phyloP scores from a whole-genome alignment of 2,797 vertebrate species.

The Neosilurus hyrtlii region DNA sequence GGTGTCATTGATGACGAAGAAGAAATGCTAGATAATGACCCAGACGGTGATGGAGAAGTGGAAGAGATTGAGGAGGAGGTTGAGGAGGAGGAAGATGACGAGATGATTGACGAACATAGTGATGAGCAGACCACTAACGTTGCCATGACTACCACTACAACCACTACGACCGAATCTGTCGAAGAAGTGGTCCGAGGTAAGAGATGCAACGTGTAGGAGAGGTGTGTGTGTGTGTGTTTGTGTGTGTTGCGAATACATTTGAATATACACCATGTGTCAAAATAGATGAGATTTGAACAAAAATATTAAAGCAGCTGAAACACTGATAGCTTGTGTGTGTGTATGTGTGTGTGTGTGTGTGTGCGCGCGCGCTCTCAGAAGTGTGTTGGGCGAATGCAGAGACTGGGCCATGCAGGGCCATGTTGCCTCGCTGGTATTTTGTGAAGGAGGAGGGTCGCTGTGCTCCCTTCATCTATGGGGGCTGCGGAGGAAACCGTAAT shows the following conservation, averaged over 20 bases:
- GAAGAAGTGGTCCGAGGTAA: conserved; percentile 96
- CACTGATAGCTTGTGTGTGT: conserved; percentile 17
- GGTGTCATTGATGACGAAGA: conserved; percentile 78
- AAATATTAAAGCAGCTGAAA: neutral
- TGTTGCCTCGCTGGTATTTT: conserved; percentile 98
- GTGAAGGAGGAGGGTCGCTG: conserved; percentile 88
- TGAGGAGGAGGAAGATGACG: conserved; percentile 76
- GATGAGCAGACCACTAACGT: conserved; percentile 83
- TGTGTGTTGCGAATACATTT: neutral
- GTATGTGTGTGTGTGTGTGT: conserved; percentile 39
- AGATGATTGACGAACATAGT: conserved; percentile 74
- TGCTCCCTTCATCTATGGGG: conserved; percentile 95
- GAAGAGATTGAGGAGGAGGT: conserved; percentile 79
- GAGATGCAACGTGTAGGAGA: neutral
- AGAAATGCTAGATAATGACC: conserved; percentile 69
- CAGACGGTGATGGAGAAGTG: conserved; percentile 69
- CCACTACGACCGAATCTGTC: conserved; percentile 92
- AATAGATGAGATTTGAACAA: neutral
- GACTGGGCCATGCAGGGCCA: conserved; percentile 91
- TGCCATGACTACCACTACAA: conserved; percentile 86
- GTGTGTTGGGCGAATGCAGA: conserved; percentile 95
- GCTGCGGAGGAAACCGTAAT: conserved; percentile 98
- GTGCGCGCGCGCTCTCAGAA: conserved; percentile 78
- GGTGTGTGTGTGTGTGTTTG: neutral
- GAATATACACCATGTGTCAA: neutral